Evolutionary conservation across 2,113 vertebrate species (phyloP), one percentile per base, ranked within the genome.

Genomic region (Nyctibius bracteatus): DNA sequence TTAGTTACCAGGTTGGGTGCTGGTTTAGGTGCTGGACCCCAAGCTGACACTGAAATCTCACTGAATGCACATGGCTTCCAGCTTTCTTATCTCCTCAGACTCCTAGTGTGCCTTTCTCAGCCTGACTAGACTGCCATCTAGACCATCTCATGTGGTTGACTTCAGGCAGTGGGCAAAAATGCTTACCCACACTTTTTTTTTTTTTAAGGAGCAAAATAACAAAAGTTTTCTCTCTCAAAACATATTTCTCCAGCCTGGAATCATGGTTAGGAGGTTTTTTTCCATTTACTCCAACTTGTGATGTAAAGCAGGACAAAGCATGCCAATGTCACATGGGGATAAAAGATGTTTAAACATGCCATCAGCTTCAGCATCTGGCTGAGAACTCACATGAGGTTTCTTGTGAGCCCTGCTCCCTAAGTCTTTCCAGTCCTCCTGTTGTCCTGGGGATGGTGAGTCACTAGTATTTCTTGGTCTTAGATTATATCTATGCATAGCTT

Each of bases 181-280:
- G 2, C 31, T 62, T 9, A 10, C 14, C 28, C 0, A 0, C 21
- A 8, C 12, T 51, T 80, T 55, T 41, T 33, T 14, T 35, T 17
- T 18, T 31, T 25, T 33, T 18, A 46, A 55, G 31, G 25, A 37
- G 33, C 5, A 49, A 65, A 91, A n/a, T 23, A 81, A 77, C 23
- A 19, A 33, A 49, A 44, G 6, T 83, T 73, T 57, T 68, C 12
- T 71, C 8, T 58, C 22, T 66, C 43, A n/a, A 62, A 73, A 23
- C 14, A 10, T 18, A 75, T 72, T 27, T 77, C 33, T 43, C n/a
- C 51, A 83, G 41, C 13, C 63, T 84, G n/a, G 17, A 84, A 54
- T 58, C 31, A 14, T 4, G 5, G 16, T 41, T 30, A 51, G 28
- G 31, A 31, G 33, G 43, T 52, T 72, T 75, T 54, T 12, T 22